These are phyloP conservation scores for Microtus ochrogaster DNA, from an alignment of 2,113 vertebrate genomes.

Conservation along the genomic window DNA sequence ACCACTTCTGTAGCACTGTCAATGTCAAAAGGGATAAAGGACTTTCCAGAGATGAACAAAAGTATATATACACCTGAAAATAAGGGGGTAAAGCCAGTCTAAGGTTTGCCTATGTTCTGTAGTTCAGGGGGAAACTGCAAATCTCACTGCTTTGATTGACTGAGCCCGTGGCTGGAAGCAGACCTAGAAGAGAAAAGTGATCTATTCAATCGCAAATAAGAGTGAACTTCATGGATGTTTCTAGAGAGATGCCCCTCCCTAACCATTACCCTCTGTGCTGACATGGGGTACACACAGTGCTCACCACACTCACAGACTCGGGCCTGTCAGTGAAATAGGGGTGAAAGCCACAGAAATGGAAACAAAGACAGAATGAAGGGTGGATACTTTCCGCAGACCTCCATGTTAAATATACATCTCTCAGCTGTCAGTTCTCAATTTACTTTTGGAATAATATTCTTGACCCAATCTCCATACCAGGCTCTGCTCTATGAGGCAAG, in stretches of 20 bases:
- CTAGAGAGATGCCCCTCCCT: background rate
- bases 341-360: background rate
- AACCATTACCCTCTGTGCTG: background rate
- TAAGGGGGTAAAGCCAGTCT: background rate
- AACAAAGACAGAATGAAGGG: constrained; percentile 40
- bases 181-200: background rate
- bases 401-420: constrained; percentile 14
- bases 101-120: background rate
- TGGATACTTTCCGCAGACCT: constrained; percentile 32
- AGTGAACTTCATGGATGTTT: background rate
- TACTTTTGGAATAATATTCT: constrained; percentile 52
- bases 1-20: background rate
- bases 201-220: background rate
- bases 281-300: background rate
- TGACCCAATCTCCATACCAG: constrained; percentile 2
- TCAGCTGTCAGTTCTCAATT: constrained; percentile 61
- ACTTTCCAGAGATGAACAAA: background rate
- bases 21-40: background rate
- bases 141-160: background rate
- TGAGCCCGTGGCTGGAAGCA: background rate
- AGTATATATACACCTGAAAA: background rate
- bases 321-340: background rate
- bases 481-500: background rate
- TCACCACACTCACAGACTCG: background rate
- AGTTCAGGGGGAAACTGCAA: background rate